These are phyloP conservation scores for Euzophera pinguis DNA, from an alignment of 2,888 invertebrate species.

Conservation along the genomic window DNA sequence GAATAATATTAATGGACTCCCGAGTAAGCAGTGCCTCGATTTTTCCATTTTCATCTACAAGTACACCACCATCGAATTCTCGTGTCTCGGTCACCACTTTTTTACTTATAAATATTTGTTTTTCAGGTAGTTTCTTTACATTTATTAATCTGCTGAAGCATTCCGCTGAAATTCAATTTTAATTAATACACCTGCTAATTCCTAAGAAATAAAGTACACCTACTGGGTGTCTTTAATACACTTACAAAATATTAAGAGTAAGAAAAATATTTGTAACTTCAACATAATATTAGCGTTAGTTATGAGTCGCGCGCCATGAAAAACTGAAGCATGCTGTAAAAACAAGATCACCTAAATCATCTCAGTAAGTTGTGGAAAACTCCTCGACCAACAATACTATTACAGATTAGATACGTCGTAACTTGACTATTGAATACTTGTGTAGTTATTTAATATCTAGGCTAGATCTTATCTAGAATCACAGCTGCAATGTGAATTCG, in stretches of 20 bases:
- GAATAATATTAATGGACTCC: conserved; percentile 57
- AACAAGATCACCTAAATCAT: not conserved
- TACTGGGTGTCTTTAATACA: not conserved
- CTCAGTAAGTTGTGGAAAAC: not conserved
- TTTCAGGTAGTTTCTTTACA: conserved; percentile 24
- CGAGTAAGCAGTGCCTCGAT: conserved; percentile 75
- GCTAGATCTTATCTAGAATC: no score
- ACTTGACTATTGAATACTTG: no score
- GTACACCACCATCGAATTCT: conserved; percentile 79
- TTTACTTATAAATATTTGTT: conserved; percentile 57
- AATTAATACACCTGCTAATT: not conserved
- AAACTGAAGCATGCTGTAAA: conserved; percentile 21
- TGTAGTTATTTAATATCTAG: no score
- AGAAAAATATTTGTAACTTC: not conserved
- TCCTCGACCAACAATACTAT: not conserved
- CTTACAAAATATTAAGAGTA: not conserved
- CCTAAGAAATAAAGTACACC: not conserved
- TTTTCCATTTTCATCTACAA: conserved; percentile 78
- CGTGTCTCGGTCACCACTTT: conserved; percentile 72
- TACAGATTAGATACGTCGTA: not conserved
- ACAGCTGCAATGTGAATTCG: no score
- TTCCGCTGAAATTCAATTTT: conserved; percentile 18
- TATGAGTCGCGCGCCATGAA: conserved; percentile 18
- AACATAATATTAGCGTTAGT: conserved; percentile 19
- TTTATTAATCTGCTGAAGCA: conserved; percentile 30